Percentiles rank a stretch among this genome's conserved stretches.
These are phyloP conservation scores for Upupa epops DNA, from an alignment of 2,113 vertebrate genomes.

Conservation along the genomic window DNA sequence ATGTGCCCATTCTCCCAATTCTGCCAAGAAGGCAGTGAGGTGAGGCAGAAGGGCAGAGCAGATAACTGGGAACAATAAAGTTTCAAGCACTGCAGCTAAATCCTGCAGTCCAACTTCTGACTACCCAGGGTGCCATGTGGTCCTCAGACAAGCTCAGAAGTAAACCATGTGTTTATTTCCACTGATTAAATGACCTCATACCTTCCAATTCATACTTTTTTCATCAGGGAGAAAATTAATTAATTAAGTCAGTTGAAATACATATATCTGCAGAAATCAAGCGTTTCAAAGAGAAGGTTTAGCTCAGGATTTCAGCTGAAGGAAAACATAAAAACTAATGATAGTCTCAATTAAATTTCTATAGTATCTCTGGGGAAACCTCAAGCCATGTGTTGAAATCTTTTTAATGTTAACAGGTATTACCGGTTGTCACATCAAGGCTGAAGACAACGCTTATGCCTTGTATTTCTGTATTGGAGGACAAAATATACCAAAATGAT, in stretches of 20 bases:
- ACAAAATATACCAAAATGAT: not conserved
- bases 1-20: not conserved
- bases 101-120: not conserved
- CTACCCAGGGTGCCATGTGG: not conserved
- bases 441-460: not conserved
- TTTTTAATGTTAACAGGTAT: constrained; percentile 11
- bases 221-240: not conserved
- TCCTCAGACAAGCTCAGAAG: not conserved
- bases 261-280: not conserved
- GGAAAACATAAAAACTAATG: constrained; percentile 14
- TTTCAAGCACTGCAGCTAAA: not conserved
- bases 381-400: constrained; percentile 36
- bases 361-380: not conserved
- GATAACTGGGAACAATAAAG: not conserved
- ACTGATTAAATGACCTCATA: not conserved
- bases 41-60: not conserved
- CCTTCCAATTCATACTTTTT: not conserved
- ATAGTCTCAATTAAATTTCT: constrained; percentile 24
- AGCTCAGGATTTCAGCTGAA: not conserved
- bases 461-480: not conserved
- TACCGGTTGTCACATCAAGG: not conserved
- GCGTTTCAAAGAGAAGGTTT: not conserved
- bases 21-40: not conserved
- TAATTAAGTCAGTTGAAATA: not conserved
- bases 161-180: not conserved